phyloP scores from a whole-genome alignment of 2,797 vertebrate species.

The Lutjanus argentimaculatus region DNA sequence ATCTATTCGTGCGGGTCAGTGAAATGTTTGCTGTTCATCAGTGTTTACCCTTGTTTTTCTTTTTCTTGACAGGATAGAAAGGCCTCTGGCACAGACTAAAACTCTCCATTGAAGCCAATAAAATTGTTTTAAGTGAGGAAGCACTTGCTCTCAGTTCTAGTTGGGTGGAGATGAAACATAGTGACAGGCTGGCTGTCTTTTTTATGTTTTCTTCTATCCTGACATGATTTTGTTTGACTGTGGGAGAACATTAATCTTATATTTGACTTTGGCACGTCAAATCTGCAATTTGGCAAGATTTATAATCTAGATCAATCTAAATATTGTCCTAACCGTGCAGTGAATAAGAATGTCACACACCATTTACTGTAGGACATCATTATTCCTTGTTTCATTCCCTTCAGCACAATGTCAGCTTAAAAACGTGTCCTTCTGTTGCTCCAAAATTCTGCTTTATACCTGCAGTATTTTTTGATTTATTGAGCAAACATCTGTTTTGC shows the following conservation, averaged over 20 bases:
- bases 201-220: conserved; percentile 18
- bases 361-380: neutral
- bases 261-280: conserved; percentile 27
- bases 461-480: conserved; percentile 4
- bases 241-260: conserved; percentile 35
- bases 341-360: conserved; percentile 14
- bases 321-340: conserved; percentile 18
- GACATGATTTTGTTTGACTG: conserved; percentile 31
- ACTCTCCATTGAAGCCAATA: conserved; percentile 29
- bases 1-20: conserved; percentile 36
- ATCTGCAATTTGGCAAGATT: conserved; percentile 29
- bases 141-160: conserved; percentile 7
- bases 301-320: conserved; percentile 20
- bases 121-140: conserved; percentile 31
- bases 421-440: neutral
- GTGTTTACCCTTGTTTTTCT: conserved; percentile 46
- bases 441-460: neutral
- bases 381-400: conserved; percentile 10
- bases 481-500: conserved; percentile 4
- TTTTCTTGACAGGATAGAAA: conserved; percentile 36
- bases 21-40: conserved; percentile 38
- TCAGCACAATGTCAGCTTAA: conserved; percentile 6
- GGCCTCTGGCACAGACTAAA: conserved; percentile 26
- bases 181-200: conserved; percentile 24
- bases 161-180: conserved; percentile 4